phyloP scores from a whole-genome alignment of 2,797 vertebrate species.

The Corythornis leucogaster region DNA sequence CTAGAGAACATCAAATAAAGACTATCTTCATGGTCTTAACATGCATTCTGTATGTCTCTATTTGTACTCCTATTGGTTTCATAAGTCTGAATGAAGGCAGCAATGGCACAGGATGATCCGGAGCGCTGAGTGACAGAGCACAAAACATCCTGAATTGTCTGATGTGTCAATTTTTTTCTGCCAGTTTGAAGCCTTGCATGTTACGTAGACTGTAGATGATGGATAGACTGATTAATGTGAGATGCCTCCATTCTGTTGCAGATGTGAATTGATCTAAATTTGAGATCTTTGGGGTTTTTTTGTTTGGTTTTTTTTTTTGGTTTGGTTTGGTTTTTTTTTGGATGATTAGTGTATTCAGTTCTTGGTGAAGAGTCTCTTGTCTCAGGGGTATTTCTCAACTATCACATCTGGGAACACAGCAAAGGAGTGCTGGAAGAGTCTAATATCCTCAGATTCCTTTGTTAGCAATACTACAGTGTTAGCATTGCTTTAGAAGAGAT shows the following conservation, averaged over 20 bases:
- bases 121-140: background rate
- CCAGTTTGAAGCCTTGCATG: background rate
- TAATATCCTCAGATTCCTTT: background rate
- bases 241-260: background rate
- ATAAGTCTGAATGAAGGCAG: background rate
- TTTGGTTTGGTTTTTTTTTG: background rate
- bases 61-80: background rate
- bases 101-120: background rate
- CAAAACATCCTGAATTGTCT: background rate
- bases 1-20: background rate
- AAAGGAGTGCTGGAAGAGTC: background rate
- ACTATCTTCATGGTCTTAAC: background rate
- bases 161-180: background rate
- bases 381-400: background rate
- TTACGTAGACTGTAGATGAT: background rate
- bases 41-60: background rate
- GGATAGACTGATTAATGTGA: background rate
- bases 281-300: background rate
- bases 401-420: background rate
- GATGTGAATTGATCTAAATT: background rate
- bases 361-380: background rate
- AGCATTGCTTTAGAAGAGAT: background rate
- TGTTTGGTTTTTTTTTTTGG: background rate
- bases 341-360: background rate
- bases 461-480: background rate